These are phyloP conservation scores for Onchidella celtica DNA, from an alignment of 2,888 invertebrate genomes.

Conservation along the genomic window DNA sequence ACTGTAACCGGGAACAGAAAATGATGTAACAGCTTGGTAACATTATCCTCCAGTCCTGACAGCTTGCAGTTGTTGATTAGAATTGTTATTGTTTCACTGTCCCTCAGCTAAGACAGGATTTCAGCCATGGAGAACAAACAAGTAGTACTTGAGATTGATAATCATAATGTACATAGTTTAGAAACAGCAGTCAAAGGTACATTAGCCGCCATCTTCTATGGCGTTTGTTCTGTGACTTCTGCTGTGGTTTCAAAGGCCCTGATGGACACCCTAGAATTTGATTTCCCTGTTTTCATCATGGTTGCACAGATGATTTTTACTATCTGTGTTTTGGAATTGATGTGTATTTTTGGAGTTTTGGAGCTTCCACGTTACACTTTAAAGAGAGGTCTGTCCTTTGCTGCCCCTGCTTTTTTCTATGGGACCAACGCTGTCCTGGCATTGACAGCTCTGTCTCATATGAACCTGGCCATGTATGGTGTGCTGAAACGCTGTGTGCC, in stretches of 20 bases:
- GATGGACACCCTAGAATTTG: constrained; percentile 80
- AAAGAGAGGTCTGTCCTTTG: constrained; percentile 79
- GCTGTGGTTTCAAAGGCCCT: constrained; percentile 81
- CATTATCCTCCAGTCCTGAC: too few relatives aligned
- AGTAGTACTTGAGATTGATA: constrained; percentile 22
- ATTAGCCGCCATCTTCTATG: constrained; percentile 79
- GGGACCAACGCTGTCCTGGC: constrained; percentile 81
- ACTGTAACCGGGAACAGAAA: too few relatives aligned
- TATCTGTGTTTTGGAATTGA: constrained; percentile 78
- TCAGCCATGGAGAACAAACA: constrained; percentile 22
- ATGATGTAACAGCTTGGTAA: too few relatives aligned
- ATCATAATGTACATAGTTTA: constrained; percentile 38
- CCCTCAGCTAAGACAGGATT: too few relatives aligned
- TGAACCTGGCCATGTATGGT: constrained; percentile 83
- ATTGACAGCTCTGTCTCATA: constrained; percentile 81
- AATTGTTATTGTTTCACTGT: too few relatives aligned
- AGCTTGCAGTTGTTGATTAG: too few relatives aligned
- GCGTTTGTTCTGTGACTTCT: constrained; percentile 79
- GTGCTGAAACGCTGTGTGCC: constrained; percentile 82
- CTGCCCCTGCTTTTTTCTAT: constrained; percentile 81
- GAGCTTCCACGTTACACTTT: constrained; percentile 79
- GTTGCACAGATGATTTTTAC: constrained; percentile 81
- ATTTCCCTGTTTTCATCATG: constrained; percentile 82
- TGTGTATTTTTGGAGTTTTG: constrained; percentile 70
- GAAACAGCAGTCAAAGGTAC: constrained; percentile 62